Percentiles rank a stretch among this genome's conserved stretches.
These are phyloP conservation scores for Drosophila neocordata DNA, from an alignment of 1,140 invertebrate genomes.

Conservation along the genomic window DNA sequence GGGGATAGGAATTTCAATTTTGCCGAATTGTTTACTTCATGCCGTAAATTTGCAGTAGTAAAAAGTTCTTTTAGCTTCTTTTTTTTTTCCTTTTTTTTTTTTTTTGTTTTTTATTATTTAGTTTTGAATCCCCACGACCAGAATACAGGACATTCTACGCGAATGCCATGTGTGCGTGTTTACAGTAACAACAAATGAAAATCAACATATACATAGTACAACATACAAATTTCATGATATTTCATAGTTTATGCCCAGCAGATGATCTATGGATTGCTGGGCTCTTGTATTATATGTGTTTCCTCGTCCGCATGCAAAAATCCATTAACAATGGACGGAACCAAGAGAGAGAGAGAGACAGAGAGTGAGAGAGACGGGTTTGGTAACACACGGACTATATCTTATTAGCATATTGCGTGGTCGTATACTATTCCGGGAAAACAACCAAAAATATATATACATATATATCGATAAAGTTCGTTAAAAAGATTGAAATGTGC, in stretches of 20 bases:
- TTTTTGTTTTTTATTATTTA: conserved; percentile 47
- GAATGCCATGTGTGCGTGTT: conserved; percentile 70
- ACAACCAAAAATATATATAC: not conserved
- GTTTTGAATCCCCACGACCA: conserved; percentile 20
- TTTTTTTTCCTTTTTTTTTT: conserved; percentile 30
- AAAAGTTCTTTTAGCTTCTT: conserved; percentile 24
- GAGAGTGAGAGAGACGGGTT: not conserved
- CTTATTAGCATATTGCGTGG: conserved; percentile 81
- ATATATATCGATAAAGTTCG: conserved; percentile 76
- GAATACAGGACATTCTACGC: conserved; percentile 48
- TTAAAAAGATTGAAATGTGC: conserved; percentile 81
- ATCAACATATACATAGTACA: conserved; percentile 51
- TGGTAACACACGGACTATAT: conserved; percentile 29
- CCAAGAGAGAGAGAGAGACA: not conserved
- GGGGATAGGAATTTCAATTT: conserved; percentile 60
- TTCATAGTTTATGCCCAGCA: conserved; percentile 69
- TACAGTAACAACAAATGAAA: conserved; percentile 65
- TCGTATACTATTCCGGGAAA: conserved; percentile 57
- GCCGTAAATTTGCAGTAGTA: conserved; percentile 69
- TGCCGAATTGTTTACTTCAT: conserved; percentile 72
- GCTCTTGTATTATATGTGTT: conserved; percentile 32
- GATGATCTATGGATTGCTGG: conserved; percentile 69
- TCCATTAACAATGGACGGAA: conserved; percentile 54
- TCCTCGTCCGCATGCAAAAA: conserved; percentile 66
- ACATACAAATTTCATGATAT: conserved; percentile 75